Conservation (phyloP, 1,140 invertebrate species). For the Anastatus disparis region DNA sequence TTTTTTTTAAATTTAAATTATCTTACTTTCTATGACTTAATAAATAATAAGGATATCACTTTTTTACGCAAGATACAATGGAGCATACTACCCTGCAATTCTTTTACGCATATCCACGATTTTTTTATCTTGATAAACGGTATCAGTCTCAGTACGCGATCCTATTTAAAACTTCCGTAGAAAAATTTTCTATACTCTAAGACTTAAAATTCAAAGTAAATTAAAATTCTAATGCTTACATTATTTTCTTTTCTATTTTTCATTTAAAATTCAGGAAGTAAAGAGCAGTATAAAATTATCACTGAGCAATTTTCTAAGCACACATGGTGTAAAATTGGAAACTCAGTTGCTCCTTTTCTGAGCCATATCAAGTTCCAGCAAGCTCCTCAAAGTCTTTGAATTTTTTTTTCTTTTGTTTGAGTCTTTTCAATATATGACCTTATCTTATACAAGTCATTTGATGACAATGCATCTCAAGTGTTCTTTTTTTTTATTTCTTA, state of each 20-base stretch:
- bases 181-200: constrained; percentile 10
- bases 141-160: constrained; percentile 8
- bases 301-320: constrained; percentile 5
- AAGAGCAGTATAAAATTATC: constrained; percentile 9
- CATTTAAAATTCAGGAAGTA: constrained; percentile 12
- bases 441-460: neutral
- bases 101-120: neutral
- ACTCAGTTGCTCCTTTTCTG: neutral
- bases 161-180: constrained; percentile 28
- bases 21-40: constrained; percentile 18
- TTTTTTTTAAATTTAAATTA: no score
- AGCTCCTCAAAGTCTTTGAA: constrained; percentile 24
- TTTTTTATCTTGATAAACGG: neutral
- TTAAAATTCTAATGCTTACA: neutral
- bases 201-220: no score
- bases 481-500: neutral
- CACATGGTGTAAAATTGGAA: constrained; percentile 14
- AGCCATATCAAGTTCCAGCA: neutral
- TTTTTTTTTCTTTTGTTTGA: neutral
- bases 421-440: constrained; percentile 6
- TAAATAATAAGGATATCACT: constrained; percentile 20
- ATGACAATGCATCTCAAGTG: neutral
- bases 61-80: constrained; percentile 22
- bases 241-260: no score
- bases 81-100: neutral